Base-by-base conservation (phyloP, 2,888 invertebrate genomes). In the Seira sanloemensis region DNA sequence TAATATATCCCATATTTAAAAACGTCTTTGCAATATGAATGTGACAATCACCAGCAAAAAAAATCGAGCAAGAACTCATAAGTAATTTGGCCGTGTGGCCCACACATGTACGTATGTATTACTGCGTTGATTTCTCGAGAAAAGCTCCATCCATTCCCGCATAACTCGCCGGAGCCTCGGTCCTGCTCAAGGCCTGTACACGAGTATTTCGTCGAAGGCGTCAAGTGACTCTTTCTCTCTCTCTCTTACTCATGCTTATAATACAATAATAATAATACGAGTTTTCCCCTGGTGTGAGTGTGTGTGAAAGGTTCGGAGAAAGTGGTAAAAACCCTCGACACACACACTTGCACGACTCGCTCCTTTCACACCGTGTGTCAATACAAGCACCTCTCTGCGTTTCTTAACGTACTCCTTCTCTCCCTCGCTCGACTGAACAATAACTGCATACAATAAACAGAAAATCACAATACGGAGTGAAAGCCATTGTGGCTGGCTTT, bases 131-230 rank as follows among this genome's bases (percentile, higher is more conserved):
- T n/a, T n/a, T n/a, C n/a, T 58, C 9, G 58, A 58, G n/a, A 16
- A 18, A 7, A 58, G n/a, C 7, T 37, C 12, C 12, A 37, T 37
- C 37, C 37, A 37, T 5, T 16, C 58, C 5, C 7, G n/a, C 58
- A 58, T 58, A 58, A 58, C 58, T 37, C 37, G 5, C 12, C 37
- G 7, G 37, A 37, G 37, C n/a, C 58, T n/a, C n/a, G n/a, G 58
- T 58, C 58, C 58, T 68, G 74, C 68, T 78, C 84, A 84, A 84
- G 78, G 84, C 84, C 75, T 50, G 73, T 9, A 58, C 37, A 58
- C n/a, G 4, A 58, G 7, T 4, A 58, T 2, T 58, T 58, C n/a
- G 9, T 12, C n/a, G 58, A 58, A 58, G 58, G 72, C 72, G 72
- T 72, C 72, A 72, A 58, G 58, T 58, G n/a, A n/a, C n/a, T 58